phyloP scores from a whole-genome alignment of 2,113 vertebrate genomes.

The Cinclus mexicanus region DNA sequence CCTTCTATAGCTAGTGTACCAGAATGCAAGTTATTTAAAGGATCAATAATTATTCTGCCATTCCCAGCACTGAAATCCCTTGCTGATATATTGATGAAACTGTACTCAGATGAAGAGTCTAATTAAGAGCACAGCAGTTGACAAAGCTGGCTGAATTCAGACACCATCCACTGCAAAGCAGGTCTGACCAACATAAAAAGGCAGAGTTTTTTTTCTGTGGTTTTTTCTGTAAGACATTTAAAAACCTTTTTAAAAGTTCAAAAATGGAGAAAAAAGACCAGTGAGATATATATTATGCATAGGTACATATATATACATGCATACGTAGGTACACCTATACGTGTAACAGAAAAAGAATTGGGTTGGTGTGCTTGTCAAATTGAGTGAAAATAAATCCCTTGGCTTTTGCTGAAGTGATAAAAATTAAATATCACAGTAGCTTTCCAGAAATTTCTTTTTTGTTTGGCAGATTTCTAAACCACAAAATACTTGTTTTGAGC shows the following conservation, averaged over 20 bases:
- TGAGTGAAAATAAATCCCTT: neutral
- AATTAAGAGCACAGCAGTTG: conserved; percentile 27
- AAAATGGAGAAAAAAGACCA: neutral
- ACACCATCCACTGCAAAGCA: neutral
- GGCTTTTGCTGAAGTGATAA: neutral
- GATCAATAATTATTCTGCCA: neutral
- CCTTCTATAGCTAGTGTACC: neutral
- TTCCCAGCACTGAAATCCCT: neutral
- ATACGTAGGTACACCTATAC: neutral
- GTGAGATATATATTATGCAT: neutral
- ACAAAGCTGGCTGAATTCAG: conserved; percentile 22
- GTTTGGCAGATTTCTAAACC: neutral
- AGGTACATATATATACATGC: no score
- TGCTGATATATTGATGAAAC: conserved; percentile 27
- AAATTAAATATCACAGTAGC: neutral
- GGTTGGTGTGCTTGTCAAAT: neutral
- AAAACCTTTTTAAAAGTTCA: neutral
- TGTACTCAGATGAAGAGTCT: neutral
- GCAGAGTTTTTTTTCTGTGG: neutral
- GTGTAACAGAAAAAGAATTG: neutral
- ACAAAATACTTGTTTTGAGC: neutral
- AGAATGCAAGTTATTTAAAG: neutral
- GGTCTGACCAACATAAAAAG: neutral
- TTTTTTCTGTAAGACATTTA: neutral
- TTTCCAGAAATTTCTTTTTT: neutral